Evolutionary conservation across 2,888 invertebrate species (phyloP), one percentile per base, ranked within the genome.

Genomic region (Kuschelorhynchus macadamiae): DNA sequence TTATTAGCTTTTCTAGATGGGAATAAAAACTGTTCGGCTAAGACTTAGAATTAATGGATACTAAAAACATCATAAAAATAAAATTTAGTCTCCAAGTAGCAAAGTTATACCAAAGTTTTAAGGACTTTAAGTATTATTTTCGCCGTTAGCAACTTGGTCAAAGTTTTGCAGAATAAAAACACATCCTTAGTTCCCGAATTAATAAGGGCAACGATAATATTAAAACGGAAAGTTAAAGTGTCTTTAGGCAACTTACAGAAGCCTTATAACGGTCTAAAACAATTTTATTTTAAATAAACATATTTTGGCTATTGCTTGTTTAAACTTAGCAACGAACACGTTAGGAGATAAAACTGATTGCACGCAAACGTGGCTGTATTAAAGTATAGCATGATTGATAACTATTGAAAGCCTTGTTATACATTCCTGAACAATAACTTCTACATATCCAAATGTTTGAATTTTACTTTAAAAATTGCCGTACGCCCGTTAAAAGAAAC

Each of bases 21-120:
- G n/a, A n/a, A n/a, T n/a, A n/a, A n/a, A n/a, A n/a, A n/a, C n/a
- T n/a, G n/a, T n/a, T n/a, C n/a, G n/a, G n/a, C n/a, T 25, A 7
- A 52, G 30, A 18, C n/a, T 30, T 8, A 25, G 39, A 49, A 59
- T 47, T 50, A 60, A 49, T 39, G 60, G 30, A 21, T 50, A 50
- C 41, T 49, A 60, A 60, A 60, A 60, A 60, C 52, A 33, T 25
- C 30, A 39, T 60, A 60, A 50, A 52, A 60, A 50, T 60, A 60
- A 60, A 60, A 60, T 60, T 60, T 60, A 21, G 39, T 49, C 60
- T 41, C 41, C 25, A 49, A 60, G 50, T 30, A 41, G 50, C 49
- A 60, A 50, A 60, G 50, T 60, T 60, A 49, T 41, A 42, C 21
- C 39, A 50, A 60, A 60, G 49, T 60, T 60, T 49, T 60, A 50